Evolutionary conservation across 1,140 invertebrate species (phyloP), one percentile per base, ranked within the genome.

Genomic region (Pseudomyrmex flavicornis): DNA sequence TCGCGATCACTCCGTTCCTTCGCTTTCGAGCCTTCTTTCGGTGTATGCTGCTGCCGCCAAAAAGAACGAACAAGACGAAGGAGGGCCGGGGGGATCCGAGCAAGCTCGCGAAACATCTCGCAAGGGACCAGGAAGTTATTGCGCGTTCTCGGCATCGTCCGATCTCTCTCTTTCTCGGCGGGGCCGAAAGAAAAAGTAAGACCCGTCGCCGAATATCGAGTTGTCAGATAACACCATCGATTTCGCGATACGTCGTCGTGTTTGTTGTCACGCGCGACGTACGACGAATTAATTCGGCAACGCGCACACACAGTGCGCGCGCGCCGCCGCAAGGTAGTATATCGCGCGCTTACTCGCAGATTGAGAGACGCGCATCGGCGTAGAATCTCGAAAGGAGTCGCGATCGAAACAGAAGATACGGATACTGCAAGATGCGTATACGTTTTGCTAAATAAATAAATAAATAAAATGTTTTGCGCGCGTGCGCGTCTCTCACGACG

Each of bases 51-150:
- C 13, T 1, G 62, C 50, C 13, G 35, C 13, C 2, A 59, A 75
- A 61, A 48, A 22, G 56, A 59, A 13, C 35, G 20, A 59, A 13
- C 35, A 15, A 63, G 46, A 48, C 20, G 8, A 0, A 58, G 5
- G 13, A 12, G 35, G 17, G n/a, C n/a, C n/a, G n/a, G n/a, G 61
- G 20, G n/a, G 5, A 56, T 72, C 13, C 17, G n/a, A 62, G 63
- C 68, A 66, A 68, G 26, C 62, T 26, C 20, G 50, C n/a, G 50
- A 59, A 61, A 85, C 88, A 80, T 88, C 83, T 83, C 72, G 77
- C 85, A 83, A 89, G 70, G 59, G 35, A 7, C 74, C 85, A 80
- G 20, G 63, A 86, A 90, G 87, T 88, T 88, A 89, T 91, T 35
- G 35, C 35, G 35, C 86, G 75, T 69, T 69, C 76, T 68, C 82